Evolutionary conservation across 2,888 invertebrate species (phyloP), one percentile per base, ranked within the genome.

Genomic region (Scelioninae gen. 1): DNA sequence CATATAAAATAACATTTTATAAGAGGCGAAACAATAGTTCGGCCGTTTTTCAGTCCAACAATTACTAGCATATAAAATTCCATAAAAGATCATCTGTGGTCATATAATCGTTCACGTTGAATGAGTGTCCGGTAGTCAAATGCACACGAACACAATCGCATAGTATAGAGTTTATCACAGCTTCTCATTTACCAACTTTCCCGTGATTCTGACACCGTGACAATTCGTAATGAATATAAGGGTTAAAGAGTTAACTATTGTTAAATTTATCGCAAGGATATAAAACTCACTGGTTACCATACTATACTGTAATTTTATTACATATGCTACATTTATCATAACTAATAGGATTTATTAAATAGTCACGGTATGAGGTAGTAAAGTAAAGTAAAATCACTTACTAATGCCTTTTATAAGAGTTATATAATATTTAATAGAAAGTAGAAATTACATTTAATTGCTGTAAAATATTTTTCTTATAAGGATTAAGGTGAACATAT

Each of bases 191-290:
- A 78, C 69, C 69, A 63, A 49, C 78, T 71, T 68, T 53, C 49
- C 56, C 49, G 78, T 56, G 63, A 71, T 63, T 56, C 78, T 47
- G 63, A 63, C 78, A 78, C 69, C 63, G 71, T 63, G 69, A 56
- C 78, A 63, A 78, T 78, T 71, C 56, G 63, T 71, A 78, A 78
- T 69, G 62, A 68, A n/a, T n/a, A 69, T 63, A 78, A 63, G 32
- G 69, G 69, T 77, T 77, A 77, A 77, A 77, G 69, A 63, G 62
- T 69, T 69, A 69, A 63, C 69, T 77, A 77, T 69, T 69, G 56
- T 77, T 77, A 43, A 69, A 55, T 31, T 63, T 29, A 38, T 63
- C 60, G 43, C 55, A 63, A 69, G 62, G 55, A n/a, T n/a, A 43
- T 32, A 47, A 43, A 77, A 55, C 31, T 51, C 31, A 10, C 62